phyloP scores from a whole-genome alignment of 2,797 vertebrate genomes.

The Argya squamiceps region DNA sequence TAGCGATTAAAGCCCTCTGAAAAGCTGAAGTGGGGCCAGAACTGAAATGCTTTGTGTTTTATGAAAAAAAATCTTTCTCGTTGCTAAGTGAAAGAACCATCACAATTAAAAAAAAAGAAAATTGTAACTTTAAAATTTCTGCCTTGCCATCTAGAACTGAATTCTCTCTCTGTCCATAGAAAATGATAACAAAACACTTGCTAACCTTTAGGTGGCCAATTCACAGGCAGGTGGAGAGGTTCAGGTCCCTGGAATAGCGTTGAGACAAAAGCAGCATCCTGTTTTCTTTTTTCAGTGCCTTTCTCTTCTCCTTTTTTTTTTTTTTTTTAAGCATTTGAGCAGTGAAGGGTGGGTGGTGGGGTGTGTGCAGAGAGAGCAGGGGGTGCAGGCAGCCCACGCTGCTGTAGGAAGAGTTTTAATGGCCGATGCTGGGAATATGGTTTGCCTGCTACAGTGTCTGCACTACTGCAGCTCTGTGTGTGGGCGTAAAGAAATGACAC shows the following conservation, averaged over 20 bases:
- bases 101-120: neutral
- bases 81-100: constrained; percentile 52
- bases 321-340: constrained; percentile 34
- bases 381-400: constrained; percentile 71
- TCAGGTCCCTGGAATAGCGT: constrained; percentile 67
- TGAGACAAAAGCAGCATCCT: constrained; percentile 70
- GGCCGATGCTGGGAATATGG: constrained; percentile 75
- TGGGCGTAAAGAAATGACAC: constrained; percentile 82
- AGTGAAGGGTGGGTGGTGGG: constrained; percentile 66
- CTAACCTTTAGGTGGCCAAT: constrained; percentile 79
- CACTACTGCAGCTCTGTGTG: constrained; percentile 79
- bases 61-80: constrained; percentile 37
- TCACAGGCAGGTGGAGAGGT: constrained; percentile 72
- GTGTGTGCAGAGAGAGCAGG: constrained; percentile 47
- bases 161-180: constrained; percentile 52
- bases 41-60: constrained; percentile 61
- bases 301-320: constrained; percentile 37
- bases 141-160: constrained; percentile 25
- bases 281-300: constrained; percentile 66
- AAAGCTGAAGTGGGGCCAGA: constrained; percentile 45
- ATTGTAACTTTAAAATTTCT: constrained; percentile 25
- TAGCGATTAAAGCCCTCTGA: neutral
- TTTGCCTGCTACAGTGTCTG: constrained; percentile 75
- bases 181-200: constrained; percentile 74
- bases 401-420: constrained; percentile 77